phyloP scores from a whole-genome alignment of 2,888 invertebrate species.

The Galerucella pusilla region DNA sequence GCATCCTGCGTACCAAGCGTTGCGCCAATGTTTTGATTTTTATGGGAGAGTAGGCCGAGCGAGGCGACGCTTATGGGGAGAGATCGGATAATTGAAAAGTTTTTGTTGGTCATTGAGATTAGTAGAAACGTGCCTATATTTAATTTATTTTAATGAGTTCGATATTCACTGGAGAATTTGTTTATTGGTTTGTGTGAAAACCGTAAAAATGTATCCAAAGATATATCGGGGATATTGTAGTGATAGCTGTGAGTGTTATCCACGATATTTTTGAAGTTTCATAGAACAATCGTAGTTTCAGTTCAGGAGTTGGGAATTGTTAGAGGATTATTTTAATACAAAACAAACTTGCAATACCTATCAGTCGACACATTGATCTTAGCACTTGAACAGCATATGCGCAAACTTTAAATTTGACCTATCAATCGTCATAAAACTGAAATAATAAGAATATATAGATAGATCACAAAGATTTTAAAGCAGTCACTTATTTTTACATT shows the following conservation, averaged over 20 bases:
- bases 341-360: too few relatives aligned
- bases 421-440: too few relatives aligned
- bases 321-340: too few relatives aligned
- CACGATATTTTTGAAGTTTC: not conserved
- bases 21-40: constrained; percentile 63
- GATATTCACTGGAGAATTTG: constrained; percentile 49
- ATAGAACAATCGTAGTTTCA: too few relatives aligned
- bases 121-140: constrained; percentile 60
- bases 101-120: constrained; percentile 62
- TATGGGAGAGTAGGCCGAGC: constrained; percentile 62
- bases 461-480: too few relatives aligned
- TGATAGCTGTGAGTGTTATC: not conserved
- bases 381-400: too few relatives aligned
- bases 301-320: too few relatives aligned
- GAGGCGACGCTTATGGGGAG: constrained; percentile 49
- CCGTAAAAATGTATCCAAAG: constrained; percentile 14
- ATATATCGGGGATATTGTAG: not conserved
- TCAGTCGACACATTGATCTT: too few relatives aligned
- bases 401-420: too few relatives aligned
- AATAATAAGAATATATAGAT: too few relatives aligned
- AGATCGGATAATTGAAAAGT: constrained; percentile 60
- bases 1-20: constrained; percentile 35
- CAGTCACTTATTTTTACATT: too few relatives aligned
- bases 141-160: constrained; percentile 60
- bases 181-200: constrained; percentile 33